Evolutionary conservation across 2,797 vertebrate genomes (phyloP), one percentile per base, ranked within the genome.

Genomic region (Xenentodon cancila): DNA sequence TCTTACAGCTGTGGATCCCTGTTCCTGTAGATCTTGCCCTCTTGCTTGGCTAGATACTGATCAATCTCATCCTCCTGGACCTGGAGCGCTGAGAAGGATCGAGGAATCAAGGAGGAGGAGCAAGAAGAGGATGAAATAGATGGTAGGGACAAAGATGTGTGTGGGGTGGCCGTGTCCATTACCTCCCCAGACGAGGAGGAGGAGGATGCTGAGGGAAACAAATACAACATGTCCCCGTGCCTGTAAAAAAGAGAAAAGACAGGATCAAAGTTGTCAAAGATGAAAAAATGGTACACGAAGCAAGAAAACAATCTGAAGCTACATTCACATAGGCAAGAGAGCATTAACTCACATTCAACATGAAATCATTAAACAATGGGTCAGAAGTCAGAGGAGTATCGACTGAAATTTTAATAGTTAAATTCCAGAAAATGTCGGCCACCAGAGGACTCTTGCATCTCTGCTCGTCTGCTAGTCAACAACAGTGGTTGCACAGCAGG

Each of bases 11-110:
- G 97, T 1, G 96, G 93, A 75, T 99, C 98, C 82, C 74, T 89
- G 85, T 94, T 97, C 66, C 97, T 84, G 88, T 99, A 99, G 79
- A 99, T 99, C 85, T 98, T 99, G 62, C 98, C 98, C 0, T 99
- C 98, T 80, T 99, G 98, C 69, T 95, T 97, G 84, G 94, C 93
- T 87, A 99, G 92, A 78, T 95, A 97, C 82, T 98, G 97, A 84
- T 99, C 97, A 0, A 99, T 99, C 72, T 97, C 96, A 1, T 99
- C 96, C 59, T 98, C 98, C 51, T 93, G 93, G 83, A 97, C 92
- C 25, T 92, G 94, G 16, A 94, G 91, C 0, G 92, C 78, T 0
- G 95, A 95, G n/a, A 74, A 75, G 9, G 94, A 94, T 54, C 94
- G 94, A 0, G 91, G 73, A 52, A 94, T 85, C 37, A 86, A 60